phyloP scores from a whole-genome alignment of 2,797 vertebrate genomes.

The Hippopotamyrus pictus region DNA sequence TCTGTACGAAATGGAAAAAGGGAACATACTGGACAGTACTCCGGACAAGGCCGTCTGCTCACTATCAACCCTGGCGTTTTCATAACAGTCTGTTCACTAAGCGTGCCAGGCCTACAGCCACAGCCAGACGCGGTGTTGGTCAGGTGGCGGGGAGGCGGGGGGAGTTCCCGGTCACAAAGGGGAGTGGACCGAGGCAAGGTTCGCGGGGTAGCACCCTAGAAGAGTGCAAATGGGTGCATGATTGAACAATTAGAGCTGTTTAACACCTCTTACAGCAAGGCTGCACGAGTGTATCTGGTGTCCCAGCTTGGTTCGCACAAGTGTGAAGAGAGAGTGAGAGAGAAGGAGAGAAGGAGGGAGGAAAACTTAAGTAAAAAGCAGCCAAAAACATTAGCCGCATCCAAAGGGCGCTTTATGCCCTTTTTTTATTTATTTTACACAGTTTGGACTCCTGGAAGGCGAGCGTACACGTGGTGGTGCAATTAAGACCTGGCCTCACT shows the following conservation, averaged over 20 bases:
- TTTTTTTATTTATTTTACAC: neutral
- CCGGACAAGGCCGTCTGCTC: neutral
- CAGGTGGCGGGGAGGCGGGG: neutral
- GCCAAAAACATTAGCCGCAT: neutral
- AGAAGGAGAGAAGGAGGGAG: neutral
- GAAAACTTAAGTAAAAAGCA: neutral
- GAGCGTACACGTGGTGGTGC: constrained; percentile 53
- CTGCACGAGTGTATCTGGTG: neutral
- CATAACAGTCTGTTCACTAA: neutral
- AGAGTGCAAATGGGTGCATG: constrained; percentile 19
- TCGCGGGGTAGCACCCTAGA: neutral
- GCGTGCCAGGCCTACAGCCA: neutral
- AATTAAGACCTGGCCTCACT: constrained; percentile 62
- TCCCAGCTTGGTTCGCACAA: neutral
- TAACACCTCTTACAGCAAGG: constrained; percentile 17
- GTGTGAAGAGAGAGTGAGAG: neutral
- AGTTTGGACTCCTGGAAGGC: neutral
- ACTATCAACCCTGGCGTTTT: neutral
- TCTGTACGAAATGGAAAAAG: neutral
- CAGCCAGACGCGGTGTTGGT: neutral
- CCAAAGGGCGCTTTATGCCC: neutral
- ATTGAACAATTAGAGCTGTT: constrained; percentile 16
- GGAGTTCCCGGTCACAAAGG: neutral
- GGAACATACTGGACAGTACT: neutral
- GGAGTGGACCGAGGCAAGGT: neutral